Conservation (phyloP, 2,113 vertebrate species). For the Bos javanicus region DNA sequence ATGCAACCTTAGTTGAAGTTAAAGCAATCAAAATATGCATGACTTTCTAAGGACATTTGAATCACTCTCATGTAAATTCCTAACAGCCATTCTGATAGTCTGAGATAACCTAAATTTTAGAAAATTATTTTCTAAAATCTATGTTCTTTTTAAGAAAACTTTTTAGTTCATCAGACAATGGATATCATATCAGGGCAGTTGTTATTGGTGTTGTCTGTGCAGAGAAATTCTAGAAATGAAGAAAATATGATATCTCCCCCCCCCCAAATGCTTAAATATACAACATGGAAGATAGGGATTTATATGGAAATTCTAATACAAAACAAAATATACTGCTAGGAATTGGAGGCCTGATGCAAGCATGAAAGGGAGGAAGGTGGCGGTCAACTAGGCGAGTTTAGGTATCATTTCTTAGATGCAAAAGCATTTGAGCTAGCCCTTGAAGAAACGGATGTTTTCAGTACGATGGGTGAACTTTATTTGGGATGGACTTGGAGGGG, state of each 20-base stretch:
- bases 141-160: not conserved
- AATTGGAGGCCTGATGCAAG: not conserved
- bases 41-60: not conserved
- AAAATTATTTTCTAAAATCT: not conserved
- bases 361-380: not conserved
- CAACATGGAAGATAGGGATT: not conserved
- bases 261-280: not conserved
- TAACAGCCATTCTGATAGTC: not conserved
- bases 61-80: not conserved
- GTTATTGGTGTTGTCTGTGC: not conserved
- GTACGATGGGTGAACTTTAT: not conserved
- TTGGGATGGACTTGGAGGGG: not conserved
- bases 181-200: not conserved
- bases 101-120: not conserved
- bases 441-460: not conserved
- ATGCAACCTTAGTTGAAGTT: slow-evolving; percentile 24
- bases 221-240: not conserved
- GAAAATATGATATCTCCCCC: not conserved
- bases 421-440: not conserved
- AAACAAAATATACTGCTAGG: not conserved
- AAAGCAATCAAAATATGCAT: not conserved
- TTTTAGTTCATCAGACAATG: not conserved
- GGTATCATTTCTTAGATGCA: not conserved
- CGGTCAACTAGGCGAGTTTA: not conserved
- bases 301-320: not conserved